Evolutionary conservation across 2,797 vertebrate genomes (phyloP), one percentile per base, ranked within the genome.

Genomic region (Mormyrops attenuatus): DNA sequence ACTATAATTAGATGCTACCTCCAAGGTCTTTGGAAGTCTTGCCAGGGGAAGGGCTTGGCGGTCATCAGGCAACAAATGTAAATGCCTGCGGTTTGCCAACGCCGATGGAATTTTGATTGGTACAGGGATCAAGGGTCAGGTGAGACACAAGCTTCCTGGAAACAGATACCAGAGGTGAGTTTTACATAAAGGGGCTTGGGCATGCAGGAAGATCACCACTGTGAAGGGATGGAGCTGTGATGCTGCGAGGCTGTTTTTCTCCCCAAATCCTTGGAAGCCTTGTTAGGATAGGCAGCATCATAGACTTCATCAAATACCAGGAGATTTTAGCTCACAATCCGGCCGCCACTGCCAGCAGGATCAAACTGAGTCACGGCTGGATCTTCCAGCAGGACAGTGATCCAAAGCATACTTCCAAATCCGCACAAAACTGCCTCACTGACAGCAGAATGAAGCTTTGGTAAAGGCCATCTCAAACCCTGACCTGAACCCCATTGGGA

Each of bases 381-480:
- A 82, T 82, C 38, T 82, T 82, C 77, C 77, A 82, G 77, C 77
- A 82, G 77, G 77, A 82, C 77, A n/a, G 20, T 82, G 77, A 82
- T 82, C 77, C 77, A 82, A n/a, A 82, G 77, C 77, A 82, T 11
- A 47, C 77, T 47, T 44, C 77, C 41, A 47, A 82, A 82, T 82
- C 77, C 41, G 3, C 69, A 77, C 13, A 34, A 38, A 34, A 38
- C 26, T 77, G 69, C 11, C 41, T 82, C 77, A 17, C 77, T 47
- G 77, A 47, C 41, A 82, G 41, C 77, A 47, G 77, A 82, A 47
- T n/a, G 77, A 47, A 82, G 77, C 77, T 82, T 82, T 47, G 2
- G 38, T 9, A 9, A 82, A 82, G 77, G 77, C 77, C 77, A 47
- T 47, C 38, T 44, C 38, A 82, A 82, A 47, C 38, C 77, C 77